Evolutionary conservation across 2,797 vertebrate genomes (phyloP).

Genomic region (Gobio occitaniae): DNA sequence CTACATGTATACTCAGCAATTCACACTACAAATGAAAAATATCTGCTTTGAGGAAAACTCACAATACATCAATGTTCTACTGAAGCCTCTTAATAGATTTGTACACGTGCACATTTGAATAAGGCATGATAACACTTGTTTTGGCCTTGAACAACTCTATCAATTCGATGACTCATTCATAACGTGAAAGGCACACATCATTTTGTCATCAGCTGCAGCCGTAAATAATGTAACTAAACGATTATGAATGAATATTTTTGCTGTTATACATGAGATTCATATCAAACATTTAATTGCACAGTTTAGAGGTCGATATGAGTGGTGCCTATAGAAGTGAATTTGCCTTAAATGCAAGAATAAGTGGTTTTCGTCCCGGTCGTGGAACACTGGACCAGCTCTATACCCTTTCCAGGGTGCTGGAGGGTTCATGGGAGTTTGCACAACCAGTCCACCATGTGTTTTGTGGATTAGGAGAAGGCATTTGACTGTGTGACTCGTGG

Average conservation of each 20-base stretch:
- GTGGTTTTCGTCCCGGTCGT: too few relatives aligned
- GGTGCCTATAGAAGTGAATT: background rate
- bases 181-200: background rate
- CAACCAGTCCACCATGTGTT: too few relatives aligned
- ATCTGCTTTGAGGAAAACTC: background rate
- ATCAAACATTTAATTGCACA: too few relatives aligned
- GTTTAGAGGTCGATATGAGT: too few relatives aligned
- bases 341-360: background rate
- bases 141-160: background rate
- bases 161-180: background rate
- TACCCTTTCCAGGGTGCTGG: too few relatives aligned
- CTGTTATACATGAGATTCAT: too few relatives aligned
- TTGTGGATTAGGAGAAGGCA: too few relatives aligned
- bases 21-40: background rate
- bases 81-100: background rate
- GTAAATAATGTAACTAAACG: background rate
- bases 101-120: background rate
- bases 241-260: background rate
- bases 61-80: background rate
- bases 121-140: background rate
- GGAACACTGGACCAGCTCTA: too few relatives aligned
- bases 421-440: too few relatives aligned
- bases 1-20: background rate
- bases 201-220: background rate
- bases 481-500: too few relatives aligned